Conservation (phyloP, 2,113 vertebrate species). For the Cyanistes caeruleus region DNA sequence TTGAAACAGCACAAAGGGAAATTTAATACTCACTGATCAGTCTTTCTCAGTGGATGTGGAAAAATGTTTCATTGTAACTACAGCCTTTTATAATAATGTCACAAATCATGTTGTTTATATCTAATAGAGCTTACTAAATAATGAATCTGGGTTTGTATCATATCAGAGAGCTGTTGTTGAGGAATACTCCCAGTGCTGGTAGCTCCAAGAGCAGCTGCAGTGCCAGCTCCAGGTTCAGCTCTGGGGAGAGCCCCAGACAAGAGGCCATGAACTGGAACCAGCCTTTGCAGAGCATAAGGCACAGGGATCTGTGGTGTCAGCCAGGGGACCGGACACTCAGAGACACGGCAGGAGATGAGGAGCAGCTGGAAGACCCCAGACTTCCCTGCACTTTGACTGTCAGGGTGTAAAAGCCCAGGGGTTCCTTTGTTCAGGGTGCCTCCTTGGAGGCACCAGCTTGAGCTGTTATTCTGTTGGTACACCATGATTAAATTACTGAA, state of each 20-base stretch:
- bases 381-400: neutral
- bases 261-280: neutral
- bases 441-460: rapidly evolving
- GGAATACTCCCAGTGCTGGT: rapidly evolving
- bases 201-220: neutral
- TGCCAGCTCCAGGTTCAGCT: neutral
- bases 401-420: neutral
- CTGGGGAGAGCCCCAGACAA: neutral
- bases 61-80: neutral
- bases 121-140: neutral
- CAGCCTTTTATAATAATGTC: neutral
- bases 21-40: neutral
- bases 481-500: neutral
- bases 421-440: rapidly evolving
- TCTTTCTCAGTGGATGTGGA: neutral
- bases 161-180: neutral
- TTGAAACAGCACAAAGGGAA: neutral
- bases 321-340: neutral
- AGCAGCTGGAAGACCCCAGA: neutral
- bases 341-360: neutral
- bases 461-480: neutral
- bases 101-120: neutral
- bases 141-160: neutral
- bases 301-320: neutral
- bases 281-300: neutral